Evolutionary conservation across 2,888 invertebrate genomes (phyloP), one percentile per base, ranked within the genome.

Genomic region (Amphiduros pacificus): DNA sequence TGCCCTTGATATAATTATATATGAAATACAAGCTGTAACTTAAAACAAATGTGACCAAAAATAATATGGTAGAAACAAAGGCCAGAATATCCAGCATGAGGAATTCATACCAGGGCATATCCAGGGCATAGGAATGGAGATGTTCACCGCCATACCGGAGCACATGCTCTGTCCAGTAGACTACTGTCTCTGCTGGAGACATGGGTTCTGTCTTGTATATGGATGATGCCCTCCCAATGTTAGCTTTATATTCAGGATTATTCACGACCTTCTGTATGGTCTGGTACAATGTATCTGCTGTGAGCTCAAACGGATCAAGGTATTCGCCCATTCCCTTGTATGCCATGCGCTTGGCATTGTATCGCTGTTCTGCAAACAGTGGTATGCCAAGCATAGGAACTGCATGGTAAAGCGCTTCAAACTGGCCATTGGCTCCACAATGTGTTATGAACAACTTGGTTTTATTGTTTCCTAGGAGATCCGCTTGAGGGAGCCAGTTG

Each of bases 121-220:
- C 63, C 40, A 65, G 57, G 3, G 63, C 65, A 26, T 65, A 20
- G 1, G 74, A 69, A n/a, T 66, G 63, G 49, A 75, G 55, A 55
- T 73, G 70, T 14, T 55, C 61, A 2, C 70, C 71, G 11, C 74
- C 75, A 67, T 68, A 69, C 61, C 68, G 63, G 11, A 75, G 61
- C 44, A 75, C 67, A 53, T 73, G 71, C 55, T 74, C 74, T n/a
- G 74, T 62, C 73, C 73, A 74, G 49, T 60, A 71, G 3, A 69
- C 71, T 11, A 71, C 73, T 48, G 70, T 64, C 40, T 71, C 63
- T 24, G 53, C 32, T 3, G 75, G 70, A 27, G 61, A 62, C 29
- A 60, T 44, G 29, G 57, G 51, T 24, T 62, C 53, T 22, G 51
- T 52, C 2, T 56, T 56, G 36, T 67, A 68, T 20, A 73, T 64